A percentile compares a stretch with the other conserved stretches of the same genome.
Conservation (phyloP, 2,113 vertebrate genomes). For the Ciconia stormi region DNA sequence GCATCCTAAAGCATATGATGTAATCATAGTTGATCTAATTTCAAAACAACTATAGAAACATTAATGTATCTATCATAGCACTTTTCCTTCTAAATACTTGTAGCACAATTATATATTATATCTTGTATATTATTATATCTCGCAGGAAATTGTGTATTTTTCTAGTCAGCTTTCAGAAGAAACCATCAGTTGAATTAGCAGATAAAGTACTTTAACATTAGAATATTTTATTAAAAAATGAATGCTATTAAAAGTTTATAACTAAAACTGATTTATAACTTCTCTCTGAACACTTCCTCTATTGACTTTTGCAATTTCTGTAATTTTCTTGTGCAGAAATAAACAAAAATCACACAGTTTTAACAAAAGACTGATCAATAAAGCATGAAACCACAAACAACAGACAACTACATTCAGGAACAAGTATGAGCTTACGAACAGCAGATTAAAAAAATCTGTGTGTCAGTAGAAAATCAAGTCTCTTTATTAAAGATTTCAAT, state of each 20-base stretch:
- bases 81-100: not conserved
- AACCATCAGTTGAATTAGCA: not conserved
- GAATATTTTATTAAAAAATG: not conserved
- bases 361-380: conserved; percentile 4
- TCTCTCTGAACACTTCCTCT: not conserved
- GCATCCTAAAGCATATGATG: not conserved
- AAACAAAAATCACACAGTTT: not conserved
- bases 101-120: not conserved
- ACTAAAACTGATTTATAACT: not conserved
- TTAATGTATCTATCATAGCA: not conserved
- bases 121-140: not conserved
- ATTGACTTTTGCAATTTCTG: not conserved
- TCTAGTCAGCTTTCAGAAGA: not conserved
- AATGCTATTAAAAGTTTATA: not conserved
- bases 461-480: not conserved
- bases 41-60: not conserved
- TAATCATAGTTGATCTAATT: not conserved
- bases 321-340: not conserved
- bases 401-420: conserved; percentile 11
- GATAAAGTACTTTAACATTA: not conserved
- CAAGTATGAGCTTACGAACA: not conserved
- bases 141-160: not conserved
- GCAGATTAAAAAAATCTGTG: not conserved
- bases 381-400: conserved; percentile 24
- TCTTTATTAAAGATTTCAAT: not conserved